Percentiles rank a stretch among this genome's conserved stretches.
Evolutionary conservation across 2,888 invertebrate species (phyloP).

Genomic region (Celastrina argiolus): DNA sequence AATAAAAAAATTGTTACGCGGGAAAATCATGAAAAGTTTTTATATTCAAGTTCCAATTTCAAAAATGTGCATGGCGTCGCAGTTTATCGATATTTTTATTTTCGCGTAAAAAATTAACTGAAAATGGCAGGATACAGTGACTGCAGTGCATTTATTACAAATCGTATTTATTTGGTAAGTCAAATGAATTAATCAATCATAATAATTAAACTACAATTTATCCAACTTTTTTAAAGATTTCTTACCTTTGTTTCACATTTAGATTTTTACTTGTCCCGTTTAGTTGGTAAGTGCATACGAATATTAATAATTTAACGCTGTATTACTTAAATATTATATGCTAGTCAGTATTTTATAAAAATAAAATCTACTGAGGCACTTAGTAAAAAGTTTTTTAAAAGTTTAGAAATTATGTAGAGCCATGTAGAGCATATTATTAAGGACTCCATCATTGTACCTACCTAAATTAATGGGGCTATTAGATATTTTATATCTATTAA

Average conservation of each 20-base stretch:
- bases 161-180: slow-evolving; percentile 61
- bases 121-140: slow-evolving; percentile 44
- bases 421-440: too few relatives aligned
- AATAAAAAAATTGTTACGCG: slow-evolving; percentile 31
- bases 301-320: too few relatives aligned
- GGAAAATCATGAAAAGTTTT: slow-evolving; percentile 32
- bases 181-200: background rate
- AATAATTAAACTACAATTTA: background rate
- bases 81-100: slow-evolving; percentile 12
- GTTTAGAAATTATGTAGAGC: too few relatives aligned
- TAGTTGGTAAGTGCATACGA: too few relatives aligned
- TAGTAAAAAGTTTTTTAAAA: too few relatives aligned
- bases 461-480: too few relatives aligned
- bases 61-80: background rate
- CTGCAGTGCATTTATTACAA: slow-evolving; percentile 46
- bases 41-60: slow-evolving; percentile 25
- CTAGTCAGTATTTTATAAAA: too few relatives aligned
- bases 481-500: too few relatives aligned
- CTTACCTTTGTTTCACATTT: background rate
- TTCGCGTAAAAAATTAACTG: background rate
- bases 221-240: background rate
- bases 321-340: too few relatives aligned
- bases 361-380: too few relatives aligned
- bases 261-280: background rate
- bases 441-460: too few relatives aligned